Evolutionary conservation across 2,113 vertebrate genomes (phyloP).

Genomic region (Aptenodytes forsteri): DNA sequence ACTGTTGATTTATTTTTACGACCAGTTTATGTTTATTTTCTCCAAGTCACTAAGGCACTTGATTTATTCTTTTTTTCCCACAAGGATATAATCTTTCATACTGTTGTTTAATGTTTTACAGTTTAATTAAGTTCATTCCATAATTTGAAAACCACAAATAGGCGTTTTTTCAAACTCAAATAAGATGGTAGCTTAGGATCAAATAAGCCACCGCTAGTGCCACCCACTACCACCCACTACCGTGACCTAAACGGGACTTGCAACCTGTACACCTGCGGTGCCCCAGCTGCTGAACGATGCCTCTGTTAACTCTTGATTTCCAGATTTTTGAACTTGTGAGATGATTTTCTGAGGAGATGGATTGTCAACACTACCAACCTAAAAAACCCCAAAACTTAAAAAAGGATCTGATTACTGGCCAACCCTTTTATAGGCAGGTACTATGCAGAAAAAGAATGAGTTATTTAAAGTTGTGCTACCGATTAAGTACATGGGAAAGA

Average conservation of each 20-base stretch:
- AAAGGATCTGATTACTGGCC: background rate
- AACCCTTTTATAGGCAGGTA: background rate
- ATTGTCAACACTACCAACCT: background rate
- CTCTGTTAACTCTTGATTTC: background rate
- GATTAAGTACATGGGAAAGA: background rate
- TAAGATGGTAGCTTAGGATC: conserved; percentile 51
- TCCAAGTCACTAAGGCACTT: conserved; percentile 9
- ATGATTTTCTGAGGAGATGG: background rate
- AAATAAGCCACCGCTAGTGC: conserved; percentile 8
- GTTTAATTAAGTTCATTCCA: conserved; percentile 67
- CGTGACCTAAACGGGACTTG: background rate
- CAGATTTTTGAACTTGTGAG: background rate
- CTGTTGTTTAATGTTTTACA: conserved; percentile 63
- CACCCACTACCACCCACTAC: conserved; percentile 39
- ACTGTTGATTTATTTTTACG: conserved; percentile 59
- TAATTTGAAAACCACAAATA: conserved; percentile 56
- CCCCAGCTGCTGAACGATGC: background rate
- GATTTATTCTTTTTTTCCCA: background rate
- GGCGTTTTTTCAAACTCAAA: conserved; percentile 25
- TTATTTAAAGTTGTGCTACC: background rate
- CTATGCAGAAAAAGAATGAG: background rate
- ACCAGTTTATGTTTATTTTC: conserved; percentile 55
- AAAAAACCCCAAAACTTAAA: background rate
- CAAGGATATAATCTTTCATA: conserved; percentile 55
- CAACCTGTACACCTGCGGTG: conserved; percentile 22